Conservation (phyloP, 2,113 vertebrate genomes). For the Piaya cayana region DNA sequence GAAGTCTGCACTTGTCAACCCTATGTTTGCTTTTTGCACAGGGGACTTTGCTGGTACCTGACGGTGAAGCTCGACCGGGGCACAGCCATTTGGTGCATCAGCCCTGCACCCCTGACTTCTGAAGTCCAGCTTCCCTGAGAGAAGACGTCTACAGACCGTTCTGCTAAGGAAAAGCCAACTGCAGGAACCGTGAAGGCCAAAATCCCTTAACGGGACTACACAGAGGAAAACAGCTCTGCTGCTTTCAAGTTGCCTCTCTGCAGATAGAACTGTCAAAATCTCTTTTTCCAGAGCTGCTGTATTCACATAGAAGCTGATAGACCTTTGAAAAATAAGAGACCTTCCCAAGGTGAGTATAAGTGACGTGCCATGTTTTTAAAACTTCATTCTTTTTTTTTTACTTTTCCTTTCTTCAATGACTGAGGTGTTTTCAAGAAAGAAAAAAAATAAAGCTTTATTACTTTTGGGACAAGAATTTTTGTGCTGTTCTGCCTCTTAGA, state of each 20-base stretch:
- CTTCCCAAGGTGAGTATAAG: neutral
- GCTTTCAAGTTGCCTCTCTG: neutral
- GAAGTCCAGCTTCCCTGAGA: accelerated
- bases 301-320: neutral
- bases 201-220: neutral
- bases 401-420: neutral
- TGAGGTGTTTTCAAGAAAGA: neutral
- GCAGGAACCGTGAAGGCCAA: neutral
- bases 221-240: neutral
- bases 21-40: neutral
- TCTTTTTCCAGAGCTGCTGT: neutral
- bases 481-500: neutral
- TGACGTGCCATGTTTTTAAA: neutral
- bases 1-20: conserved; percentile 7
- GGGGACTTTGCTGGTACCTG: neutral
- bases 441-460: neutral
- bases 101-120: neutral
- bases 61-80: neutral
- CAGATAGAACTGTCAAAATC: neutral
- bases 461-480: neutral
- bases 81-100: neutral
- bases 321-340: neutral
- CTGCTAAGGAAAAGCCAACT: neutral
- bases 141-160: neutral
- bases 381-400: accelerated